Evolutionary conservation across 2,797 vertebrate genomes (phyloP).

Genomic region (Morus bassanus): DNA sequence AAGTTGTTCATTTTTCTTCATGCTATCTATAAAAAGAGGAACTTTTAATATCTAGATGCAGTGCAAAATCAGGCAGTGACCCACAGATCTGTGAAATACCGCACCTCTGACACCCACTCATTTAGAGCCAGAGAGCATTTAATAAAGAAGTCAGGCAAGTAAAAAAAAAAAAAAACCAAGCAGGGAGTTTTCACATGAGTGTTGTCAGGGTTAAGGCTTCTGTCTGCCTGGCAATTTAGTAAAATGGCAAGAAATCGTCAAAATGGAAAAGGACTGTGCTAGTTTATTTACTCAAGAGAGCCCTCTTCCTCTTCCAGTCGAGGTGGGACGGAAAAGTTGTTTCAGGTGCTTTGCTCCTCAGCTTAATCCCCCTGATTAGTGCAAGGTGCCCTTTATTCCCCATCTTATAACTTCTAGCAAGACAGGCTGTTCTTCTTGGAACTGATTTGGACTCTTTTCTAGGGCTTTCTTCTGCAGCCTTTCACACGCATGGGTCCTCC

Average conservation of each 20-base stretch:
- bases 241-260: slow-evolving; percentile 57
- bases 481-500: fast-evolving
- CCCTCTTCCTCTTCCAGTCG: slow-evolving; percentile 52
- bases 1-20: slow-evolving; percentile 21
- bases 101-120: slow-evolving; percentile 1
- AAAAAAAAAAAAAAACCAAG: neutral
- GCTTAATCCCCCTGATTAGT: slow-evolving; percentile 51
- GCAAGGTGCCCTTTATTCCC: slow-evolving; percentile 53
- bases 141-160: neutral
- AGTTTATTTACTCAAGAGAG: slow-evolving; percentile 69
- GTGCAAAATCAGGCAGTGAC: slow-evolving; percentile 44
- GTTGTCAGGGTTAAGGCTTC: slow-evolving; percentile 47
- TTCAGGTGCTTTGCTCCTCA: slow-evolving; percentile 69
- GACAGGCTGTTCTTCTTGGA: neutral
- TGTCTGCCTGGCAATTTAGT: slow-evolving; percentile 35
- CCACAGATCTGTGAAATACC: slow-evolving; percentile 32
- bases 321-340: slow-evolving; percentile 68
- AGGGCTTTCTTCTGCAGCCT: neutral
- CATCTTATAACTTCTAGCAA: neutral
- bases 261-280: slow-evolving; percentile 57
- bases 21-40: slow-evolving; percentile 19
- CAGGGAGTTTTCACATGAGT: slow-evolving; percentile 12
- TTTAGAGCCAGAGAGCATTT: slow-evolving; percentile 14
- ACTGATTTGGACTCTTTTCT: neutral
- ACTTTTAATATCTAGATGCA: slow-evolving; percentile 37